Conservation (phyloP, 1,140 invertebrate species). For the Ridgeia piscesae region DNA sequence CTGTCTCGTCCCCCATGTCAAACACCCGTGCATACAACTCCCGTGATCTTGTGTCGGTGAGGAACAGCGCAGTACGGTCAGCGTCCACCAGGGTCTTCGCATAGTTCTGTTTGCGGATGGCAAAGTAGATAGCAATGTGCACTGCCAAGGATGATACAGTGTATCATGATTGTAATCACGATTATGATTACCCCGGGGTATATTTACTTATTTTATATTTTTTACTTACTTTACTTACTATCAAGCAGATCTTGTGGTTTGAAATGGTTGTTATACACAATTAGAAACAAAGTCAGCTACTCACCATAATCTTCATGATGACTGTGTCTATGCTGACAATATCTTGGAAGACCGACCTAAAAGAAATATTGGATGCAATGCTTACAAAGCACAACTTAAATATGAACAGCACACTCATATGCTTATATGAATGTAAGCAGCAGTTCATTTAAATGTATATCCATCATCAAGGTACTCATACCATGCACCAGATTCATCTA, state of each 20-base stretch:
- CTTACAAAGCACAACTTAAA: background rate
- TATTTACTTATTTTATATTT: too few species aligned
- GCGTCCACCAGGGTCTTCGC: conserved; percentile 69
- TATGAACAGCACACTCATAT: conserved; percentile 20
- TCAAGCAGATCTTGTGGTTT: too few species aligned
- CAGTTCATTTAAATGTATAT: conserved; percentile 3
- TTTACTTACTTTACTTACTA: too few species aligned
- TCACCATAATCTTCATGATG: conserved; percentile 77
- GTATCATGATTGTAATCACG: too few species aligned
- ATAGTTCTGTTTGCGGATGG: background rate
- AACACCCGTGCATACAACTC: conserved; percentile 82
- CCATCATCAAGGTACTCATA: background rate
- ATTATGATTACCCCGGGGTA: too few species aligned
- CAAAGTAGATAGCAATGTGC: background rate
- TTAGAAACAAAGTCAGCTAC: background rate
- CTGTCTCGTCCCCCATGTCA: conserved; percentile 61
- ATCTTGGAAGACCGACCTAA: conserved; percentile 70
- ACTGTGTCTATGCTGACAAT: conserved; percentile 81
- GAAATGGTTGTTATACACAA: too few species aligned
- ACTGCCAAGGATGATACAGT: too few species aligned
- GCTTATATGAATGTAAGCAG: background rate
- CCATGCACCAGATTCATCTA: background rate
- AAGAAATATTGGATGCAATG: conserved; percentile 24
- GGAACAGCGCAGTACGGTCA: conserved; percentile 77
- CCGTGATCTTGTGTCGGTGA: conserved; percentile 70